Evolutionary conservation across 2,888 invertebrate species (phyloP), one percentile per base, ranked within the genome.

Genomic region (Drosophila quinaria): DNA sequence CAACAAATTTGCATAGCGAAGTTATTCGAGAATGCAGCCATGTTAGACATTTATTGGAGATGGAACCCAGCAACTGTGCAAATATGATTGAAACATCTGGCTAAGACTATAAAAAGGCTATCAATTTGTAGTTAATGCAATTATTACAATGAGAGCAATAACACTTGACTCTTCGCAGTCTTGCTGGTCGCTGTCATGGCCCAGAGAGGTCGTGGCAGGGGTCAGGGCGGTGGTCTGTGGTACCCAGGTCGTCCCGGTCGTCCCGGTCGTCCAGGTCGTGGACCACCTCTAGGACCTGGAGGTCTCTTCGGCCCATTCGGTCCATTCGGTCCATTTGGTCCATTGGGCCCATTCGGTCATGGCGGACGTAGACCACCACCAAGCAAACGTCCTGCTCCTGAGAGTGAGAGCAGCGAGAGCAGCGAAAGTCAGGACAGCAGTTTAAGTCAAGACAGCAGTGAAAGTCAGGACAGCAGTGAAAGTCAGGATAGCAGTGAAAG

Each of bases 151-250:
- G 81, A 75, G 68, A 74, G 50, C 74, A 25, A 51, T 78, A 35
- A 78, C 83, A 35, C 22, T 80, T 55, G 68, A 47, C 41, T 83
- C 15, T 83, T 83, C 11, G 68, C 75, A 5, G 29, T 83, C 9
- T 50, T 82, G 25, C 25, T 78, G 35, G 71, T 67, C 9, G 51
- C 70, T 46, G 83, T 83, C 6, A 29, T 70, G 31, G 83, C 80
- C 6, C 71, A 78, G 15, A 31, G 49, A 17, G 58, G 47, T 13
- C 47, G 47, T 17, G 62, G 46, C 1, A 37, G 50, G 22, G 31
- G 54, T n/a, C 49, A 31, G 9, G 15, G 15, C 22, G 9, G n/a
- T 37, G 51, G 51, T n/a, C 51, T 8, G 29, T 29, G 29, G 29
- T 29, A 9, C 11, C 13, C n/a, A 8, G 49, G 59, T 9, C 52